These are phyloP conservation scores for Theonella swinhoei DNA, from an alignment of 37 sponge, comb jelly and placozoan genomes.

Conservation along the genomic window DNA sequence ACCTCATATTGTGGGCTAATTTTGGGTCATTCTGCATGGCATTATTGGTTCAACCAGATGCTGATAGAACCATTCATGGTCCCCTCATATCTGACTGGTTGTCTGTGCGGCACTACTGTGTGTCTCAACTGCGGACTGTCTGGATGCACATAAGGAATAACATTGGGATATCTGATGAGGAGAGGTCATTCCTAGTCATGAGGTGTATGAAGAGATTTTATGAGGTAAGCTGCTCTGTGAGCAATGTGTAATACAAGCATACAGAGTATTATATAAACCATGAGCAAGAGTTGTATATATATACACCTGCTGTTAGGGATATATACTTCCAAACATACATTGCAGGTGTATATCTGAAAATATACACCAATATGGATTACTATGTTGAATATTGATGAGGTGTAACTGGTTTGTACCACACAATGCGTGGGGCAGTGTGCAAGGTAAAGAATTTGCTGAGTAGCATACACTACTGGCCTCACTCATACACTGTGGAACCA, in stretches of 20 bases:
- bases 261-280: no score
- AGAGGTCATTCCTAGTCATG: constrained; percentile 73
- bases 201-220: constrained; percentile 38
- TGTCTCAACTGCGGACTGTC: constrained; percentile 77
- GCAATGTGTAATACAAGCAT: no score
- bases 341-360: neutral
- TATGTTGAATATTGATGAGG: no score
- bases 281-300: neutral
- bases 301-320: neutral
- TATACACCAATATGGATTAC: no score
- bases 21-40: constrained; percentile 80
- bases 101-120: constrained; percentile 84
- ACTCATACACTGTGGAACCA: no score
- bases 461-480: no score
- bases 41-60: constrained; percentile 71
- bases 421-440: no score
- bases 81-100: constrained; percentile 81
- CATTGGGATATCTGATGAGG: constrained; percentile 76
- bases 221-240: constrained; percentile 54
- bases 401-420: no score
- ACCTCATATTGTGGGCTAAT: constrained; percentile 82
- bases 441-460: no score
- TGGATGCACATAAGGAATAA: constrained; percentile 82
- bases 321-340: neutral
- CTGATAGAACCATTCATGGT: constrained; percentile 57